Evolutionary conservation across 2,797 vertebrate species (phyloP), one percentile per base, ranked within the genome.

Genomic region (Simalia tracyae): DNA sequence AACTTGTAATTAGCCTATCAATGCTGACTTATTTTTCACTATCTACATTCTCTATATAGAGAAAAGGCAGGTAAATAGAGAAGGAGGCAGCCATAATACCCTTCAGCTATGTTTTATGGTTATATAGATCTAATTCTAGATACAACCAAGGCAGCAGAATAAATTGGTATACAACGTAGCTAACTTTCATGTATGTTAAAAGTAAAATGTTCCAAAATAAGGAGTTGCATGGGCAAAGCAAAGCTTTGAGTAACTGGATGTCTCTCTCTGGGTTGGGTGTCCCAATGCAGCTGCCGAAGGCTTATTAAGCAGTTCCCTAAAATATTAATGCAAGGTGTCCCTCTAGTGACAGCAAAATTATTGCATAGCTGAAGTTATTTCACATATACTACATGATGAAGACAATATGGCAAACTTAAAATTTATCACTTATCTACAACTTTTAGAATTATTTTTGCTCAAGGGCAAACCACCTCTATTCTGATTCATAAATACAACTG

Each of bases 281-380:
- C 3, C n/a, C 68, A 36, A 24, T 4, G 22, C 22, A 91, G 50
- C 42, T 66, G 28, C 50, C 12, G 19, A 87, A 87, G 14, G 14
- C 12, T 11, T 24, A 89, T 81, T 76, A 85, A 81, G 1, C 36
- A 56, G 24, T 86, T 61, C 84, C 60, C 50, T n/a, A 91, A 91
- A 89, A 94, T 87, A 89, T 90, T 89, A 42, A 72, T 76, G 0
- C 95, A 86, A 90, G 24, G 68, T 84, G 95, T 72, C 93, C 93
- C 92, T 94, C 95, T 89, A 76, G 64, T 92, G 93, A 72, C 57
- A 57, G 76, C 84, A 63, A 86, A 64, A 84, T 57, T 87, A 26
- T 86, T 24, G 57, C 68, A 89, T 42, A 84, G 72, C 26, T 88
- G 15, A 88, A 88, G 10, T 28, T 57, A 56, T 9, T 12, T n/a